These are phyloP conservation scores for Drosophila setosimentum DNA, from an alignment of 2,888 invertebrate genomes.

Conservation along the genomic window DNA sequence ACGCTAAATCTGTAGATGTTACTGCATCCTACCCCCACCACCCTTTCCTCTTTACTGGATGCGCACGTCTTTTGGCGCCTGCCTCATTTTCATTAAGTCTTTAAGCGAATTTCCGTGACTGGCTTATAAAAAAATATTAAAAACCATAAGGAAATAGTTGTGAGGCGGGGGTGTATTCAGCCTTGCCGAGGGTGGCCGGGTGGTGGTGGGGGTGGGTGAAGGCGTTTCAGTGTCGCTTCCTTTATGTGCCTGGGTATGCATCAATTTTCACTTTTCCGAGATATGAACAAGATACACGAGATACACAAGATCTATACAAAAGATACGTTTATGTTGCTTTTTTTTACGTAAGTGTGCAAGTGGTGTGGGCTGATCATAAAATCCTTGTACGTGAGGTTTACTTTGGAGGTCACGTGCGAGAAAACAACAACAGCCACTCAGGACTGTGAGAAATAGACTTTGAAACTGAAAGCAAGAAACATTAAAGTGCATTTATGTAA, in stretches of 20 bases:
- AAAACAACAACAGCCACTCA: constrained; percentile 41
- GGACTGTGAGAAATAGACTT: constrained; percentile 51
- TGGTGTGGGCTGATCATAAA: constrained; percentile 61
- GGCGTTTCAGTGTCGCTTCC: constrained; percentile 33
- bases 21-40: background rate
- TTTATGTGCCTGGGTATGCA: constrained; percentile 65
- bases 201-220: too few species aligned
- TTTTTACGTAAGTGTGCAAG: constrained; percentile 66
- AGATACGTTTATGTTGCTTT: constrained; percentile 28
- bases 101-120: constrained; percentile 76
- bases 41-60: constrained; percentile 10
- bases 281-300: constrained; percentile 55
- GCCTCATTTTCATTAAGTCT: constrained; percentile 67
- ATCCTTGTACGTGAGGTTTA: constrained; percentile 81
- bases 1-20: constrained; percentile 24
- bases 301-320: constrained; percentile 49
- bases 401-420: constrained; percentile 75
- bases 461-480: constrained; percentile 36
- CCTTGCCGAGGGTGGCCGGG: background rate
- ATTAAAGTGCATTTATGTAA: constrained; percentile 53
- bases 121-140: constrained; percentile 78
- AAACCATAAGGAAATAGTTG: constrained; percentile 78
- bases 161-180: constrained; percentile 35
- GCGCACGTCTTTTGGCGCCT: constrained; percentile 66
- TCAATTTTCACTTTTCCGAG: constrained; percentile 77